Conservation (phyloP, 1,140 invertebrate species). For the Anagrus nilaparvatae region DNA sequence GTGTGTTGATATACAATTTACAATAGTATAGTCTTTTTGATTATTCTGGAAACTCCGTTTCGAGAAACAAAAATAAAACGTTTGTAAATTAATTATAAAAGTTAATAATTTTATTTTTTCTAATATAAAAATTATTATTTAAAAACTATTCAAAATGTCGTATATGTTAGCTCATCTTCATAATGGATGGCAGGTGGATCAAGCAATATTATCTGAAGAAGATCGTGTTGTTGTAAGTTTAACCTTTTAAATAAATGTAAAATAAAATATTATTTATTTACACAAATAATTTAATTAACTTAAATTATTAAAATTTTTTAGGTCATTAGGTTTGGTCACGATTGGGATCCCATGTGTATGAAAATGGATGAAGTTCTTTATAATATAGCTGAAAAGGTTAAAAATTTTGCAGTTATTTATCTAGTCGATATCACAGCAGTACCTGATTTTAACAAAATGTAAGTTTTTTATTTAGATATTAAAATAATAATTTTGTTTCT, state of each 20-base stretch:
- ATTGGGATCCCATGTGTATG: conserved; percentile 99
- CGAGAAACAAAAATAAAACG: no score
- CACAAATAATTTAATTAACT: no score
- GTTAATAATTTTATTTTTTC: no score
- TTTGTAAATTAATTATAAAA: no score
- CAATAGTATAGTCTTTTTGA: no score
- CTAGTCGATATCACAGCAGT: conserved; percentile 97
- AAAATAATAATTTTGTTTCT: no score
- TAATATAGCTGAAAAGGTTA: conserved; percentile 96
- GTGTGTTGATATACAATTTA: no score
- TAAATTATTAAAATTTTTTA: conserved; percentile 28
- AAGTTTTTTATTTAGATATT: conserved; percentile 40
- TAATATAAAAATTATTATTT: no score
- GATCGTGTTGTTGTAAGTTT: conserved; percentile 91
- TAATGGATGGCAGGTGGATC: conserved; percentile 99
- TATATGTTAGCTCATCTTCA: conserved; percentile 98
- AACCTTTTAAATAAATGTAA: conserved; percentile 20
- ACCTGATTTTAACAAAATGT: conserved; percentile 99
- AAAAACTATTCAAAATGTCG: conserved; percentile 63
- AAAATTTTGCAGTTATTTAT: conserved; percentile 97
- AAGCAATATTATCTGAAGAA: conserved; percentile 96
- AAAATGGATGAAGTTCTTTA: conserved; percentile 99
- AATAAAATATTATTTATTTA: no score
- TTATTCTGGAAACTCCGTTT: no score
- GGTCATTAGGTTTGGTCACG: conserved; percentile 96